Evolutionary conservation across 2,113 vertebrate species (phyloP).

Genomic region (Oxyura jamaicensis): DNA sequence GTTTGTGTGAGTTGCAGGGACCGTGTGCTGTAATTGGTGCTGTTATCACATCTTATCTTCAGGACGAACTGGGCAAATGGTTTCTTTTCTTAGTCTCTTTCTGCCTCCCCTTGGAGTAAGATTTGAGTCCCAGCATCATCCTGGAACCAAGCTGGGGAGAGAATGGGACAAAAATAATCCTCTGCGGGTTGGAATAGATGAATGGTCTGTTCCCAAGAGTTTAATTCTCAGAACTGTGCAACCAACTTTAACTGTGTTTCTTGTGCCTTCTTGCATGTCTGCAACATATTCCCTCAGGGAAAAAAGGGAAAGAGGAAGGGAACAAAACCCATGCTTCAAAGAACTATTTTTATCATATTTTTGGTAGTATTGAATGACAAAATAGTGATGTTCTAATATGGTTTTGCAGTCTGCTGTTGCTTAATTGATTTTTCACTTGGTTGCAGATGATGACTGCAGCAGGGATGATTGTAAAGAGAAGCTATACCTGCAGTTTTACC

Average conservation of each 20-base stretch:
- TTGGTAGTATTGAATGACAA: background rate
- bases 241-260: background rate
- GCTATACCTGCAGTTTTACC: conserved; percentile 78
- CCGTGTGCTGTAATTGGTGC: background rate
- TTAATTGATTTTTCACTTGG: conserved; percentile 39
- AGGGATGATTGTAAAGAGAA: conserved; percentile 55
- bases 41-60: too few species aligned
- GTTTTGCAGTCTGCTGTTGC: background rate
- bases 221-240: background rate
- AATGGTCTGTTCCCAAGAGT: background rate
- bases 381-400: background rate
- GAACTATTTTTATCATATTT: background rate
- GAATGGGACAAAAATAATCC: background rate
- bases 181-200: background rate
- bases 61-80: too few species aligned
- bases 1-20: background rate
- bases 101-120: background rate
- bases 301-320: background rate
- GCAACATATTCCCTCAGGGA: background rate
- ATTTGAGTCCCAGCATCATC: background rate
- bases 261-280: background rate
- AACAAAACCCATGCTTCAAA: background rate
- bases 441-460: conserved; percentile 32
- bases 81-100: background rate
- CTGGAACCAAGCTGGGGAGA: background rate